Base-by-base conservation (phyloP, 1,140 invertebrate species). In the Spodoptera frugiperda region DNA sequence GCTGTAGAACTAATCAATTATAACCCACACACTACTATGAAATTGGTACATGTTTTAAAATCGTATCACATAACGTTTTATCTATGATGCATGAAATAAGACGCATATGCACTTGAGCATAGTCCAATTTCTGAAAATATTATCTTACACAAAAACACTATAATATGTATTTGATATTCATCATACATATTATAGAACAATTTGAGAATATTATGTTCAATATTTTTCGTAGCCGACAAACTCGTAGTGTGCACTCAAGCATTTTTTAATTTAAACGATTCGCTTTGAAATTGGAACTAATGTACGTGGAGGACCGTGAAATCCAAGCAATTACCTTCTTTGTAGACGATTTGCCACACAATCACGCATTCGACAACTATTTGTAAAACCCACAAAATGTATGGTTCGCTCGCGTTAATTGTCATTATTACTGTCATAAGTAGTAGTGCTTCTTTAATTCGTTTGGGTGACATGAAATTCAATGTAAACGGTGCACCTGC, bases 231-330 rank as follows among this genome's bases (percentile, higher is more conserved):
- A 39, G 39, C n/a, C 8, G 15, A 3, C 2, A 30, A 59, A n/a
- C 6, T 19, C 33, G 15, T 14, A 33, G 30, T 15, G 33, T 39
- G 17, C 3, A 19, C 10, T 12, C 39, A 48, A n/a, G 19, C 46
- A 67, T 49, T 67, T 67, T 48, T 67, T 48, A 65, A 67, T 49
- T 67, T 49, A 67, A 48, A 46, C 19, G 63, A 49, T 25, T 49
- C 44, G 33, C 6, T 48, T 49, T 4, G 12, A 14, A 25, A 67
- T 49, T 49, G 63, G 63, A 67, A 67, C 63, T 21, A 67, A 67
- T 67, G 17, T 12, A 25, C 10, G 44, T 21, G 12, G 48, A 67
- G 17, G 8, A 67, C 19, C 63, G 63, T 49, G 63, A 67, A 67
- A 67, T 67, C 44, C 3, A 65, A 14, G 19, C 63, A 21, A 67